Base-by-base conservation (phyloP, 2,888 invertebrate species). In the Andrena trimmerana region DNA sequence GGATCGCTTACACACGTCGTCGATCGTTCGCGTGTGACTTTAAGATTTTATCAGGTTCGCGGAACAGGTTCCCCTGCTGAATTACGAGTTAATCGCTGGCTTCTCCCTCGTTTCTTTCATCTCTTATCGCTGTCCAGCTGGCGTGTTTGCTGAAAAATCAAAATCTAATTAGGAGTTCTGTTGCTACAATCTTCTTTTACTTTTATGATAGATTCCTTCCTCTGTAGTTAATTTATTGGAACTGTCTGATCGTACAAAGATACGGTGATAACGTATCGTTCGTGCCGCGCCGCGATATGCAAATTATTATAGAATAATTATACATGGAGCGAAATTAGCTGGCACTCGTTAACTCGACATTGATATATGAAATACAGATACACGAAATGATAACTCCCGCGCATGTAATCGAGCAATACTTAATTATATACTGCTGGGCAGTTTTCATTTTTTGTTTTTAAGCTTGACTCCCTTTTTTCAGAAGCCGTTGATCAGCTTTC, bases 1-100 rank as follows among this genome's bases (percentile, higher is more conserved):
- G 52, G 29, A 78, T 81, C 66, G 62, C 81, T 86, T 81, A 72
- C n/a, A n/a, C 68, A 2, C 42, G 24, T 52, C 20, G 27, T 50
- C 54, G 59, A 68, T 60, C 69, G 52, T 10, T 13, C 16, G 10
- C 13, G n/a, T 63, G 48, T 63, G 63, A 67, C 75, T 67, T 70
- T 33, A n/a, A 36, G 33, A 71, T 48, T 57, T 48, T 48, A 79
- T 71, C 54, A 10, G 0, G 0, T 24, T 13, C 2, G 8, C 1
- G 68, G 63, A 63, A 63, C 77, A 16, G 79, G 63, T 79, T 79
- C 8, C 31, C 10, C 13, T 42, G 20, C 7, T 42, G 66, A 42
- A 73, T 66, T 36, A 33, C 33, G 7, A 33, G 10, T 13, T 5
- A 59, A 60, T 66, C 27, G 13, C 16, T 33, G 20, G 7, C 57